Conservation (phyloP, 2,888 invertebrate genomes). For the Cabera pusaria region DNA sequence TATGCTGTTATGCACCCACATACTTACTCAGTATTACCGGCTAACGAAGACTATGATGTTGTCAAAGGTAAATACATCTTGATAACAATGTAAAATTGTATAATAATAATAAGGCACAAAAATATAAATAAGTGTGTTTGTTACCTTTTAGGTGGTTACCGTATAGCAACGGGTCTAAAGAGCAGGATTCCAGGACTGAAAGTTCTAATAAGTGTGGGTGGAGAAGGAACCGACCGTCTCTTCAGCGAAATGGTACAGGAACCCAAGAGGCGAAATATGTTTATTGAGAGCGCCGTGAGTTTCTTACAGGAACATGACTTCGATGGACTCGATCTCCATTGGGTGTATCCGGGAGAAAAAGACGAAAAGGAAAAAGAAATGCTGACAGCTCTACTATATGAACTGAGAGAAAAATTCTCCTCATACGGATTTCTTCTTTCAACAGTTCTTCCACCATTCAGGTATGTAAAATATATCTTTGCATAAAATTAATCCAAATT, state of each 20-base stretch:
- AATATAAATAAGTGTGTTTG: no score
- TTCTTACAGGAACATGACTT: conserved; percentile 88
- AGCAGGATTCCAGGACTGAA: conserved; percentile 86
- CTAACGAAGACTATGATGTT: conserved; percentile 88
- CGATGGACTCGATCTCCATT: conserved; percentile 92
- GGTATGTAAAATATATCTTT: no score
- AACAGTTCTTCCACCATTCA: conserved; percentile 83
- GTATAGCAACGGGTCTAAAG: conserved; percentile 87
- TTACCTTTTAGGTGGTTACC: conserved; percentile 85
- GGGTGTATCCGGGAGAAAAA: conserved; percentile 86
- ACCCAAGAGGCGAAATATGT: conserved; percentile 77
- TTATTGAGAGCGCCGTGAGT: conserved; percentile 85
- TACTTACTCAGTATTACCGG: conserved; percentile 83
- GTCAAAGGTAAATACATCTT: conserved; percentile 82
- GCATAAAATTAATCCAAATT: no score
- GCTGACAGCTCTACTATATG: conserved; percentile 82
- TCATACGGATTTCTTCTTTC: conserved; percentile 81
- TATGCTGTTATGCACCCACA: conserved; percentile 88
- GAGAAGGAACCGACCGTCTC: conserved; percentile 84
- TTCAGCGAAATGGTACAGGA: conserved; percentile 85
- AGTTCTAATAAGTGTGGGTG: conserved; percentile 89
- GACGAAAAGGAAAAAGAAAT: conserved; percentile 81
- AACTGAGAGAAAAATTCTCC: conserved; percentile 84
- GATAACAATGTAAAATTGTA: no score
- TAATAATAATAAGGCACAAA: no score